These are phyloP conservation scores for Linnaemya vulpina DNA, from an alignment of 2,888 invertebrate genomes.

Conservation along the genomic window DNA sequence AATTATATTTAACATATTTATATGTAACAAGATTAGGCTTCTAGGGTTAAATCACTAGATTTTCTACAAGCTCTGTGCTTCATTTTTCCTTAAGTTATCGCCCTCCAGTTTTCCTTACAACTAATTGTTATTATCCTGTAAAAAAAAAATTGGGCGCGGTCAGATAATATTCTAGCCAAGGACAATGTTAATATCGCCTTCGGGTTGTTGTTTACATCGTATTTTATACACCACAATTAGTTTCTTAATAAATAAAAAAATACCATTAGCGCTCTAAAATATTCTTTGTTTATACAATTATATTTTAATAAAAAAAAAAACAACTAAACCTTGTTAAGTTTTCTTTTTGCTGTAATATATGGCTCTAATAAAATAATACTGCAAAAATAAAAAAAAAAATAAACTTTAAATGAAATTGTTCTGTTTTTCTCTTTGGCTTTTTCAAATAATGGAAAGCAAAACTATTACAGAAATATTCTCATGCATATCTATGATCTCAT, in stretches of 20 bases:
- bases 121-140: background rate
- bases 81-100: background rate
- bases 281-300: conserved; percentile 7
- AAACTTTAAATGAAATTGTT: conserved; percentile 1
- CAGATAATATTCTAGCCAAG: background rate
- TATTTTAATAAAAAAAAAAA: no score
- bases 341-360: conserved; percentile 12
- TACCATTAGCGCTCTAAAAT: background rate
- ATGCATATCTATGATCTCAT: conserved; percentile 60
- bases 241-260: background rate
- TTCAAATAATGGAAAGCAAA: conserved; percentile 14
- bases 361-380: background rate
- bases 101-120: background rate
- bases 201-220: background rate
- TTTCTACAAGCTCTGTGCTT: no score
- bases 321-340: conserved; percentile 13
- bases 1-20: no score
- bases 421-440: background rate
- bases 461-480: conserved; percentile 12
- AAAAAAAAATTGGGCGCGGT: background rate
- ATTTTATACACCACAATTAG: background rate
- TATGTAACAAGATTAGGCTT: no score
- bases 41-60: no score
- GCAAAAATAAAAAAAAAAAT: background rate
- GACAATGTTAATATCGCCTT: conserved; percentile 4